Percentiles rank a stretch among this genome's conserved stretches.
Evolutionary conservation across 2,888 invertebrate species (phyloP).

Genomic region (Phorcus lineatus): DNA sequence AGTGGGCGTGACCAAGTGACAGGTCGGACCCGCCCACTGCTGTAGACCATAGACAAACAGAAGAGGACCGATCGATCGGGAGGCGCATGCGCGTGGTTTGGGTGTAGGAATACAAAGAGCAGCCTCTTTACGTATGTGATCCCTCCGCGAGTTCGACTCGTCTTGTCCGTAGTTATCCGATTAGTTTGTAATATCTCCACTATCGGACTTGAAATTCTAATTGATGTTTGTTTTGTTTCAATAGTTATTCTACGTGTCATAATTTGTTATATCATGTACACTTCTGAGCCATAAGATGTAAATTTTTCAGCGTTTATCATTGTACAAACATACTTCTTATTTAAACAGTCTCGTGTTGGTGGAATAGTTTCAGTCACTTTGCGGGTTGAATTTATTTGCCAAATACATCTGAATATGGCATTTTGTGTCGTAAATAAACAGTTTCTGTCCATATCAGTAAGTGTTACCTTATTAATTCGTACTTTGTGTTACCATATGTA

Average conservation of each 20-base stretch:
- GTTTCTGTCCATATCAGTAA: conserved; percentile 10
- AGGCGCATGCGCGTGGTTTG: too few relatives aligned
- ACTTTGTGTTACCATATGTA: too few relatives aligned
- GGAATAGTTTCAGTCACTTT: conserved; percentile 2
- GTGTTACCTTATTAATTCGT: neutral
- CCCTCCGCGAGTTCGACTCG: too few relatives aligned
- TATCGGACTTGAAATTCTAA: neutral
- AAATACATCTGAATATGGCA: conserved; percentile 6
- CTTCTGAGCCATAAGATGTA: neutral
- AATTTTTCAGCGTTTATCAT: conserved; percentile 9
- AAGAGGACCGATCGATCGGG: too few relatives aligned
- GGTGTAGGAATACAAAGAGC: too few relatives aligned
- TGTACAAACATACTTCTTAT: conserved; percentile 13
- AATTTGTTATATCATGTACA: neutral
- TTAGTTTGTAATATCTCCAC: too few relatives aligned
- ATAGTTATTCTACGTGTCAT: conserved; percentile 10
- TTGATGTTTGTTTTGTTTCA: conserved; percentile 4
- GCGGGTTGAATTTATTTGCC: conserved; percentile 21
- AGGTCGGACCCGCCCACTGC: too few relatives aligned
- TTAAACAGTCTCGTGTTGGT: conserved; percentile 1
- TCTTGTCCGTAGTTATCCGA: too few relatives aligned
- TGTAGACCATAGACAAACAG: too few relatives aligned
- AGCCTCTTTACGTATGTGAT: too few relatives aligned
- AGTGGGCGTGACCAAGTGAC: neutral
- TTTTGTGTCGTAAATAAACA: conserved; percentile 9